Base-by-base conservation (phyloP, 2,113 vertebrate species). In the Meleagris gallopavo region DNA sequence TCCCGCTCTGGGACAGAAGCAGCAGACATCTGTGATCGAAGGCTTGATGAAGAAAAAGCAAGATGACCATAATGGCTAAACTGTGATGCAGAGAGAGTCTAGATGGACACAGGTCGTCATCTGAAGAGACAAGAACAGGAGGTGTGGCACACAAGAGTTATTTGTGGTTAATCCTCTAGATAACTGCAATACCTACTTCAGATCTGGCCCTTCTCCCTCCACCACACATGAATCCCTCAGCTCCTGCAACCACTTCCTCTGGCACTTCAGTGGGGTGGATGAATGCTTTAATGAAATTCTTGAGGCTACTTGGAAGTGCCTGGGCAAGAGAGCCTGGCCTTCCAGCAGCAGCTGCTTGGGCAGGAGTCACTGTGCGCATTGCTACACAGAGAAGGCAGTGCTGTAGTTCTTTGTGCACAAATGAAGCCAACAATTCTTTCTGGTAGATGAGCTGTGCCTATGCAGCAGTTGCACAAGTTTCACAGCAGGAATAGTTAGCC, bases 241-340 rank as follows among this genome's bases (percentile, higher is more conserved):
- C 38, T 81, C 55, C 15, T 60, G 40, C 84, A 87, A 87, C 89
- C 43, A 55, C 45, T 72, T 94, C 76, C 76, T 81, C 43, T 86
- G 69, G 34, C 76, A 91, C 46, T 91, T 83, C 32, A 76, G 74
- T 82, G 83, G 55, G 52, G 52, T 67, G 76, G 76, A 70, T 77
- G 74, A 86, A 57, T 72, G 34, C 11, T 13, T 83, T 75, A 93
- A 86, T 93, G 43, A 88, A 86, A 94, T 94, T 81, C 89, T 90
- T 88, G 76, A 90, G 87, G 88, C 70, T 84, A 48, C 27, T 7
- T 36, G 86, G 93, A 96, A 94, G 82, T 91, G 89, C 30, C 75
- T 67, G 69, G 69, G 75, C 75, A 52, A 67, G 85, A 86, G 29
- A 86, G 34, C 64, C 32, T 1, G 20, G 34, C 46, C 82, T 88